Evolutionary conservation across 2,797 vertebrate genomes (phyloP), one percentile per base, ranked within the genome.

Genomic region (Enteromius treurensis): DNA sequence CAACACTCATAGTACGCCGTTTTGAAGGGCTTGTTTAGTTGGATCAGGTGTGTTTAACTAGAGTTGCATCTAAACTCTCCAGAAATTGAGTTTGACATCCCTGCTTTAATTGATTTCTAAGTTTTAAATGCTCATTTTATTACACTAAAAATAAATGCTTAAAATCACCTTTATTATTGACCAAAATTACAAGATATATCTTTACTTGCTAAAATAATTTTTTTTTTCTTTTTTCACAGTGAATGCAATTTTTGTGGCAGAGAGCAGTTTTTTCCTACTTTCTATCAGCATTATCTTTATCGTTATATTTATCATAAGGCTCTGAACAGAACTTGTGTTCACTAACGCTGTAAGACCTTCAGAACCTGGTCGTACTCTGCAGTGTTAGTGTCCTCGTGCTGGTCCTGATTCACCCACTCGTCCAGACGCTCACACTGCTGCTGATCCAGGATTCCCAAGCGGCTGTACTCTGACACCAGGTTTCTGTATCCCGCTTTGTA

Each of bases 391-490:
- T 76, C 70, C 29, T 76, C 62, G 4, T 85, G 71, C 1, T 13
- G 17, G 3, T 77, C 64, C 65, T 29, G 32, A 45, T 17, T 32
- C 19, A 85, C 62, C 83, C 83, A 85, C 15, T 67, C 40, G 13
- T 45, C 64, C 64, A 85, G 78, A 8, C 53, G n/a, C 7, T 70
- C 49, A 21, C 9, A 51, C 29, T 81, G 83, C 19, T 60, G 76
- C 64, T 80, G 78, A 60, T 85, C 79, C 74, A 85, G 79, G 51
- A 85, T 49, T 60, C 78, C 71, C 58, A 76, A 21, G 21, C 32
- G 23, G 71, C 40, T 69, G 71, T 70, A 85, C 29, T 70, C 62
- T 19, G 55, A 60, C 64, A 85, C 71, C 40, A 77, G 71, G 23
- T 68, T 55, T 26, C 3, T 5, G 62, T 69, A 80, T 45, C 83